These are phyloP conservation scores for Polymixis flavicincta DNA, from an alignment of 2,888 invertebrate species.

Conservation along the genomic window DNA sequence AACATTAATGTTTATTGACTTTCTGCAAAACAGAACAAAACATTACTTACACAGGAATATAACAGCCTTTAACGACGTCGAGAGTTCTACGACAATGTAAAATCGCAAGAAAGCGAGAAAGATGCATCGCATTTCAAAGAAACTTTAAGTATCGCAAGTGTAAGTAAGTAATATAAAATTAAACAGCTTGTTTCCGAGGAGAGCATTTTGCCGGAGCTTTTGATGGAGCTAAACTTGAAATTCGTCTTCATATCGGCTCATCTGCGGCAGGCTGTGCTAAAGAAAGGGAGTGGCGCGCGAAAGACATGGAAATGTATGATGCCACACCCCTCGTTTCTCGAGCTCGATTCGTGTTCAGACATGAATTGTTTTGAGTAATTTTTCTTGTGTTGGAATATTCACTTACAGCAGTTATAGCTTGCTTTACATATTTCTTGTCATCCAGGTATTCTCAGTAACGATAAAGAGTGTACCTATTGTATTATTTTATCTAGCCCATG, in stretches of 20 bases:
- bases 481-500: neutral
- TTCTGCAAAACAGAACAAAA: constrained; percentile 15
- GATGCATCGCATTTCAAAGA: constrained; percentile 47
- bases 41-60: constrained; percentile 7
- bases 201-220: constrained; percentile 25
- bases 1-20: neutral
- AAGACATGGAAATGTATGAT: constrained; percentile 24
- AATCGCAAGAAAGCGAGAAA: constrained; percentile 14
- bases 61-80: constrained; percentile 5
- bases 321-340: constrained; percentile 35
- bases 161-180: constrained; percentile 28
- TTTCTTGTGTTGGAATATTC: constrained; percentile 6
- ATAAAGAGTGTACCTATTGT: too few species aligned
- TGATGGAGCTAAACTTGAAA: constrained; percentile 28
- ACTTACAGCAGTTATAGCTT: neutral
- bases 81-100: constrained; percentile 6
- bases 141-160: constrained; percentile 35
- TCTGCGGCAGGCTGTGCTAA: constrained; percentile 31
- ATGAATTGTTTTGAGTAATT: constrained; percentile 4
- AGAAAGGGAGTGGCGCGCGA: constrained; percentile 45
- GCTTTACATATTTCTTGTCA: constrained; percentile 12
- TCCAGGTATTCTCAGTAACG: neutral
- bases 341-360: neutral
- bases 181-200: constrained; percentile 30
- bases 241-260: constrained; percentile 49